These are phyloP conservation scores for Leptopilina clavipes DNA, from an alignment of 1,140 invertebrate species.

Conservation along the genomic window DNA sequence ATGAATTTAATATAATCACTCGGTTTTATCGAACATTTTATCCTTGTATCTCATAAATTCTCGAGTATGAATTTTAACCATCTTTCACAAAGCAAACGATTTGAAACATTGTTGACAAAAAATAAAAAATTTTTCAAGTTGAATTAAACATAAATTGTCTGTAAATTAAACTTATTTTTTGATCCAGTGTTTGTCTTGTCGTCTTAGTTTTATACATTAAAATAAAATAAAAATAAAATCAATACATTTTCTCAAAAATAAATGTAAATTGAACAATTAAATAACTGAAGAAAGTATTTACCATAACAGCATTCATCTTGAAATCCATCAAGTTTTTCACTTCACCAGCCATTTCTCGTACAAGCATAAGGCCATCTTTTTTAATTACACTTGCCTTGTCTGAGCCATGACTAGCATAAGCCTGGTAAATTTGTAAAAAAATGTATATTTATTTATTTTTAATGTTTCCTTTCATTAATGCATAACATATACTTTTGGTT, in stretches of 20 bases:
- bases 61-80: too few relatives aligned
- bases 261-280: neutral
- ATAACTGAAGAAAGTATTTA: slow-evolving; percentile 73
- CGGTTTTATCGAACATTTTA: neutral
- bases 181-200: too few relatives aligned
- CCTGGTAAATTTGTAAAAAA: neutral
- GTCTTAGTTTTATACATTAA: too few relatives aligned
- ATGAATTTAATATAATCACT: slow-evolving; percentile 24
- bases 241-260: neutral
- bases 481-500: neutral
- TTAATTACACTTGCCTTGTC: slow-evolving; percentile 60
- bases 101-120: too few relatives aligned
- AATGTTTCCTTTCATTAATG: neutral
- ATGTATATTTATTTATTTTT: neutral
- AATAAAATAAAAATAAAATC: neutral
- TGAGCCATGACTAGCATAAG: slow-evolving; percentile 6
- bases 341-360: slow-evolving; percentile 87
- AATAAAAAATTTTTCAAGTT: too few relatives aligned
- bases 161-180: too few relatives aligned
- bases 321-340: slow-evolving; percentile 94
- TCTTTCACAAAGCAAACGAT: too few relatives aligned
- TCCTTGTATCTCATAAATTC: neutral
- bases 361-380: slow-evolving; percentile 88
- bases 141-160: too few relatives aligned
- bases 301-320: slow-evolving; percentile 92